Evolutionary conservation across 2,888 invertebrate genomes (phyloP).

Genomic region (Odiellus spinosus): DNA sequence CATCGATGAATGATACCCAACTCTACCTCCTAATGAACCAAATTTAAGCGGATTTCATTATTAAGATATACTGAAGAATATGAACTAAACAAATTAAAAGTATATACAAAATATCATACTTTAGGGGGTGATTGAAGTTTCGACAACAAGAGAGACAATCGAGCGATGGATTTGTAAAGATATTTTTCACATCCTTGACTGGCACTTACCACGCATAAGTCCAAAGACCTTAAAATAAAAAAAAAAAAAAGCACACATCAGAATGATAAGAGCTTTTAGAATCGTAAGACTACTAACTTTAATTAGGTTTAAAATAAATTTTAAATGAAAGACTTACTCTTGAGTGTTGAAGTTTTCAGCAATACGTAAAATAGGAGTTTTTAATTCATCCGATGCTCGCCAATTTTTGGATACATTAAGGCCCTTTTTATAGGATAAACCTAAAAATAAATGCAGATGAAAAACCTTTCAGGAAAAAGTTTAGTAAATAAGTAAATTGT

Average conservation of each 20-base stretch:
- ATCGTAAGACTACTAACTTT: no score
- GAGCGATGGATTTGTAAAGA: constrained; percentile 52
- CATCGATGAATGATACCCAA: constrained; percentile 64
- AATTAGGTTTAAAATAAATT: no score
- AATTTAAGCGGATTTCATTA: constrained; percentile 1
- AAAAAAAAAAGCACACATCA: no score
- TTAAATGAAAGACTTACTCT: no score
- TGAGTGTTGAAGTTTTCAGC: no score
- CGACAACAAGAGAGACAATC: constrained; percentile 45
- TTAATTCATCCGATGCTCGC: constrained; percentile 18
- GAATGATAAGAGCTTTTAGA: no score
- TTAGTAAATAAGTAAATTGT: constrained; percentile 7
- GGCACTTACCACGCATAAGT: no score
- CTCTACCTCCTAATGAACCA: constrained; percentile 53
- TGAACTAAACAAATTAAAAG: no score
- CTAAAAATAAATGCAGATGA: constrained; percentile 41
- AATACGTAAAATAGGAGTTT: no score
- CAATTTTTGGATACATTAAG: constrained; percentile 29
- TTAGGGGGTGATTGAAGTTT: constrained; percentile 43
- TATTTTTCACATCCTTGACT: constrained; percentile 34
- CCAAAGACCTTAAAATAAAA: no score
- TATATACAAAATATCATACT: no score
- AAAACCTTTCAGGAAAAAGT: background rate
- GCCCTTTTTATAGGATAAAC: constrained; percentile 67
- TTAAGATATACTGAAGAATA: constrained; percentile 1